Base-by-base conservation (phyloP, 2,113 vertebrate species). In the Cinclus cinclus region DNA sequence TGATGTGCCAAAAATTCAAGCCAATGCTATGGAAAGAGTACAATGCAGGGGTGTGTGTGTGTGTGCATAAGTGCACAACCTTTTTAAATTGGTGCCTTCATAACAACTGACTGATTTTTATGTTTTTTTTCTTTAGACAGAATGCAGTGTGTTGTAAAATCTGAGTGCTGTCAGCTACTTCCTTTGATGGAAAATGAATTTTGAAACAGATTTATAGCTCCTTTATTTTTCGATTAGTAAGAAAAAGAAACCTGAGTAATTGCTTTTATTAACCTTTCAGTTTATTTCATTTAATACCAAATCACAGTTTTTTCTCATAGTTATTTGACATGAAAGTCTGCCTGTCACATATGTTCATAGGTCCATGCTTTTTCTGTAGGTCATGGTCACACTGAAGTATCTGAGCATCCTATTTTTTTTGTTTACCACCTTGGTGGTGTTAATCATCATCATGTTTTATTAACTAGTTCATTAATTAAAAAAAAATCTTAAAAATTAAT, bases 31-130 rank as follows among this genome's bases (percentile, higher is more conserved):
- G 19, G 50, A 65, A 89, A n/a, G 24, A n/a, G 8, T 41, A 33
- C 27, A 80, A 16, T 39, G 27, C 24, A 52, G 58, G 60, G 50
- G 50, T 77, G 15, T 27, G 9, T 31, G 21, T 49, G 30, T 14
- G 12, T 39, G 11, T 20, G 21, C 25, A 18, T 13, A 33, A 90
- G n/a, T 20, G 35, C 42, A 39, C 8, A 77, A 11, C 24, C 50
- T 74, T 44, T 47, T 18, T 20, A 47, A 69, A 84, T 33, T 62
- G 14, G 3, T 23, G 50, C 69, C 62, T 91, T 78, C 31, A 19
- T 47, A 78, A 82, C 11, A 46, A 44, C 13, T 3, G 10, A 67
- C 70, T 88, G 9, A 68, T 88, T 92, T 96, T 94, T 75, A 53
- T 92, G 39, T 5, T 47, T 64, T 85, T 85, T 84, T 89, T 73